phyloP scores from a whole-genome alignment of 2,113 vertebrate species.

The Morone saxatilis region DNA sequence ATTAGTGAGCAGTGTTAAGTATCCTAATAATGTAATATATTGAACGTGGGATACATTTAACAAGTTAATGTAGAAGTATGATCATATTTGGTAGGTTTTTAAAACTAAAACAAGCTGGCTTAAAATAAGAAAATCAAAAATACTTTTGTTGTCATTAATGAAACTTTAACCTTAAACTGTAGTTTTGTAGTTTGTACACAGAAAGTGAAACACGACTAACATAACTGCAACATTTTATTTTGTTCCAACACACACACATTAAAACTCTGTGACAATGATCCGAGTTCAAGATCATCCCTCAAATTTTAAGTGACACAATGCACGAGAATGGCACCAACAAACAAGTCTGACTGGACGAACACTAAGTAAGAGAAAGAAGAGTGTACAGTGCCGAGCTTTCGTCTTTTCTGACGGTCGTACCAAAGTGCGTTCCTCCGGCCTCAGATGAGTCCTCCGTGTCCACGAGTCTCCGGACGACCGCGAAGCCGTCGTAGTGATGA shows the following conservation, averaged over 20 bases:
- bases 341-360: slow-evolving; percentile 75
- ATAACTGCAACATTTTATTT: slow-evolving; percentile 80
- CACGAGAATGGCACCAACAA: slow-evolving; percentile 84
- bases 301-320: slow-evolving; percentile 81
- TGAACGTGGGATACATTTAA: too few relatives aligned
- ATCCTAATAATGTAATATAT: too few relatives aligned
- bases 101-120: too few relatives aligned
- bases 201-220: not conserved
- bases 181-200: not conserved
- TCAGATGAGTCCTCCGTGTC: slow-evolving; percentile 13
- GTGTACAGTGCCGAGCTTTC: slow-evolving; percentile 52
- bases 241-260: slow-evolving; percentile 75
- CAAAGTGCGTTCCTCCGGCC: slow-evolving; percentile 58
- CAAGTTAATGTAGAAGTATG: too few relatives aligned
- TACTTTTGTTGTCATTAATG: too few relatives aligned
- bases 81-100: too few relatives aligned
- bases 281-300: slow-evolving; percentile 51
- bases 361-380: slow-evolving; percentile 65
- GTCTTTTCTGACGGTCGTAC: slow-evolving; percentile 22
- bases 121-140: too few relatives aligned
- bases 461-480: not conserved
- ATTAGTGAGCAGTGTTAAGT: too few relatives aligned
- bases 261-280: slow-evolving; percentile 76
- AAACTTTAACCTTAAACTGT: too few relatives aligned
- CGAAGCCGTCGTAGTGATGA: not conserved